Conservation (phyloP, 2,113 vertebrate species). For the Sturnira hondurensis region DNA sequence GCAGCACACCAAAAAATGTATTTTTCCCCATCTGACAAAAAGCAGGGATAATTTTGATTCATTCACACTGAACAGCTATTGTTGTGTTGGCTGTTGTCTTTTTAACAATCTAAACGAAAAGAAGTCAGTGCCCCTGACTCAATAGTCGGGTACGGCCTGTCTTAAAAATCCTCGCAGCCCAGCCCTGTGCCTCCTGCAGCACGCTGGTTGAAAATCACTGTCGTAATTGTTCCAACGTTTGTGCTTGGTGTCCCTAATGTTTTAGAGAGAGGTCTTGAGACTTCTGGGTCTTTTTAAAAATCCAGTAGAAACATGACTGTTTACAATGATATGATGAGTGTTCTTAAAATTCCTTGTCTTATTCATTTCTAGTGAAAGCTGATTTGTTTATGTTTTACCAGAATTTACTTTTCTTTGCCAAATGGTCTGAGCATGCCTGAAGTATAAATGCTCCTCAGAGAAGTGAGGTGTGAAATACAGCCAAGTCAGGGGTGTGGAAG, state of each 20-base stretch:
- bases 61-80: no score
- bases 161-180: no score
- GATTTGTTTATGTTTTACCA: background rate
- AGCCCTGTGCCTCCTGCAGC: no score
- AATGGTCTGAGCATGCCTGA: background rate
- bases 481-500: background rate
- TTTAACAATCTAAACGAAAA: no score
- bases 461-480: background rate
- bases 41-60: no score
- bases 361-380: background rate
- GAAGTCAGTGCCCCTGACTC: no score
- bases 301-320: background rate
- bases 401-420: constrained; percentile 8
- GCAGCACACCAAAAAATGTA: no score
- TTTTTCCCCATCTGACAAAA: no score
- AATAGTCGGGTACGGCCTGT: no score
- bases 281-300: background rate
- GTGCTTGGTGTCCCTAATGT: background rate
- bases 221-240: background rate
- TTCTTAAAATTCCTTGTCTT: background rate
- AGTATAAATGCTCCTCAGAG: background rate
- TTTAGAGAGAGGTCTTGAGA: background rate
- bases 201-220: background rate
- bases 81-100: no score
- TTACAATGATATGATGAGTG: background rate